Evolutionary conservation across 2,113 vertebrate species (phyloP).

Genomic region (Erpornis zantholeuca): DNA sequence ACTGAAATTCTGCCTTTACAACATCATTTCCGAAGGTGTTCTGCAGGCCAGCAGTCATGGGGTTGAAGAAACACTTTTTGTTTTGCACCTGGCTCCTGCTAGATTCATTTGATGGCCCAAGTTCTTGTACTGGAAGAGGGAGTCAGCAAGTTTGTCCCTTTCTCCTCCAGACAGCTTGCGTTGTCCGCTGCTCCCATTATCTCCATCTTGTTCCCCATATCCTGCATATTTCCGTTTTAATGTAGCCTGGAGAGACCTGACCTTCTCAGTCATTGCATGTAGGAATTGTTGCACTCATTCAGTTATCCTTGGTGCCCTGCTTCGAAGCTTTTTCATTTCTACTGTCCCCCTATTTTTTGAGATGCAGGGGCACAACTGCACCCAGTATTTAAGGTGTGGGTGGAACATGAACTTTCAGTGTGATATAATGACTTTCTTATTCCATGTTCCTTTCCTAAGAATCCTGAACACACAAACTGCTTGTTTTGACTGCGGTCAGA

Average conservation of each 20-base stretch:
- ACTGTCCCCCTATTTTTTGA: not conserved
- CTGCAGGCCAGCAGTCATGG: not conserved
- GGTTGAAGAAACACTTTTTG: not conserved
- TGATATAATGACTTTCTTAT: not conserved
- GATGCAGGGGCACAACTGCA: not conserved
- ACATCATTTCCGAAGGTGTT: not conserved
- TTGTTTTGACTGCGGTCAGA: not conserved
- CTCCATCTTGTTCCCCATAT: not conserved
- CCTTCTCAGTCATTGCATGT: not conserved
- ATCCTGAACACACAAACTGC: not conserved
- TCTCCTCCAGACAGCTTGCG: not conserved
- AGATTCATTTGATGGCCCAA: not conserved
- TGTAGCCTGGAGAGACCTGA: not conserved
- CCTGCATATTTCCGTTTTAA: not conserved
- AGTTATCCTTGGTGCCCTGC: not conserved
- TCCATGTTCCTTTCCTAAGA: not conserved
- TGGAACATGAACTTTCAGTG: not conserved
- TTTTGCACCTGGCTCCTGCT: not conserved
- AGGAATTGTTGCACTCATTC: not conserved
- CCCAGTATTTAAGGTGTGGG: not conserved
- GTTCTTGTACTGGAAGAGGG: not conserved
- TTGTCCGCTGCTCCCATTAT: accelerated
- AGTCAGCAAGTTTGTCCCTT: not conserved
- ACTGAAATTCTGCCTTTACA: not conserved
- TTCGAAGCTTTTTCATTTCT: not conserved